Evolutionary conservation across 1,140 invertebrate species (phyloP).

Genomic region (Caenorhabditis inopinata): DNA sequence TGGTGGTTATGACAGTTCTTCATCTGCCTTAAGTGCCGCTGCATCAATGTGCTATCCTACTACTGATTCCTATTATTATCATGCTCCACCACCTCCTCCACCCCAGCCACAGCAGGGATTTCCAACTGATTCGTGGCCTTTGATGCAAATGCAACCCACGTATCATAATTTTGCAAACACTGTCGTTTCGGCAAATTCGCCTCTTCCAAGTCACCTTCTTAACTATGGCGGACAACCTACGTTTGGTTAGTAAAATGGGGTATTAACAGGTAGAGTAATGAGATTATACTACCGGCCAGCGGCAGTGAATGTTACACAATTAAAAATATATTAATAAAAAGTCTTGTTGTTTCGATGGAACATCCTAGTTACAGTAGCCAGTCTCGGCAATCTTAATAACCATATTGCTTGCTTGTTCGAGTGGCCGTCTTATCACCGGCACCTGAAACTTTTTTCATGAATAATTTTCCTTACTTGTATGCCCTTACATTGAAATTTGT

Average conservation of each 20-base stretch:
- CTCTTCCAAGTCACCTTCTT: neutral
- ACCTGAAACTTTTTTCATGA: too few relatives aligned
- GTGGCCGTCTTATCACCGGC: too few relatives aligned
- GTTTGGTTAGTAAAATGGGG: neutral
- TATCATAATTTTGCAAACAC: neutral
- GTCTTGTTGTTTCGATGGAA: too few relatives aligned
- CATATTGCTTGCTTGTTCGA: too few relatives aligned
- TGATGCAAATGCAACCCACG: neutral
- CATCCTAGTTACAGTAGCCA: too few relatives aligned
- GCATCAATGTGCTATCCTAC: conserved; percentile 1
- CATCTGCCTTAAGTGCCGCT: neutral
- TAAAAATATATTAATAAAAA: too few relatives aligned
- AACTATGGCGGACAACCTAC: neutral
- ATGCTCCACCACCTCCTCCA: neutral
- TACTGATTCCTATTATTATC: conserved; percentile 4
- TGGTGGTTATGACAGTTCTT: neutral
- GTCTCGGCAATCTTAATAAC: too few relatives aligned
- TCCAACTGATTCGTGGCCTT: neutral
- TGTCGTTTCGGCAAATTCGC: neutral
- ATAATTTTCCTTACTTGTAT: too few relatives aligned
- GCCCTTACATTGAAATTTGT: too few relatives aligned
- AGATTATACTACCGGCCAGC: too few relatives aligned
- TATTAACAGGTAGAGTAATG: neutral
- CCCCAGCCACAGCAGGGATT: neutral
- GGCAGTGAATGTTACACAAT: too few relatives aligned